Evolutionary conservation across 2,888 invertebrate species (phyloP), one percentile per base, ranked within the genome.

Genomic region (Chloroclystis v-ata): DNA sequence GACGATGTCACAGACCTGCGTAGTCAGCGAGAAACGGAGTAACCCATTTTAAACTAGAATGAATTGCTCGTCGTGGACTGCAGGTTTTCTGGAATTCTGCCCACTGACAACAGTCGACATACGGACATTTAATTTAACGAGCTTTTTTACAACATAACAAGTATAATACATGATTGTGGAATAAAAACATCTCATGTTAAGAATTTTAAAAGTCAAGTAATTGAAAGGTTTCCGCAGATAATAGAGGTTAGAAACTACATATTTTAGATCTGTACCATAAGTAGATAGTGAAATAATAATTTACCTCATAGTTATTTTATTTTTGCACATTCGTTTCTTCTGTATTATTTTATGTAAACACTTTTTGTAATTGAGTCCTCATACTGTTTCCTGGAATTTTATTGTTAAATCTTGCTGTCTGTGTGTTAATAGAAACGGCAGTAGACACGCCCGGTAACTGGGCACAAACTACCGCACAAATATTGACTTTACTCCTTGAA

Each of bases 41-140:
- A 82, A 82, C 82, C 84, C 76, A 83, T 82, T 83, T 83, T 80
- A 82, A 82, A 82, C 79, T 77, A 78, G 81, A 82, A 84, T 84
- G 82, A 84, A 84, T 84, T 82, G 82, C 79, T 76, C 75, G 77
- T 80, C 80, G 80, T 79, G 79, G 78, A 75, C 76, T 81, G 78
- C 82, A 82, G 83, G 82, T 82, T 80, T 69, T 63, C 76, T 83
- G 83, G 82, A 83, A 82, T 78, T 65, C 73, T 82, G 82, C 82
- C 84, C 81, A 81, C 76, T 75, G 75, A 76, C 72, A 72, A 61
- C 57, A 57, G 44, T 50, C 37, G 54, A 74, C 68, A 63, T 52
- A 80, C 65, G 44, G 63, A 4, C 56, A 11, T 24, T 37, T 46
- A 35, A 30, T 29, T 43, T n/a, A 26, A 4, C 7, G 25, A 48